Evolutionary conservation across 2,888 invertebrate species (phyloP).

Genomic region (Eupithecia insigniata): DNA sequence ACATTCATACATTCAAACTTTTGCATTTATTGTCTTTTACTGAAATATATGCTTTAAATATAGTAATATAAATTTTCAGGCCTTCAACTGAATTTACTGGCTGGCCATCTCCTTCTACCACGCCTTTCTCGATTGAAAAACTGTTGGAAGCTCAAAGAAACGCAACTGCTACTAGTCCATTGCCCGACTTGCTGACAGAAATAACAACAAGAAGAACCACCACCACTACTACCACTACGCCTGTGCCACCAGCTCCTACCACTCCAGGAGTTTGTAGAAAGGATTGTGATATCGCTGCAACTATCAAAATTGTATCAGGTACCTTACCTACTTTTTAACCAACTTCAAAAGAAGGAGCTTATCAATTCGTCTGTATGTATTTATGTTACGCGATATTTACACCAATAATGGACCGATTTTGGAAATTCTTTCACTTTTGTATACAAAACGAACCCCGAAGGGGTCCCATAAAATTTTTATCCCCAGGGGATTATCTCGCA

Average conservation of each 20-base stretch:
- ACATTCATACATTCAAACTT: too few relatives aligned
- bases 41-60: neutral
- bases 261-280: slow-evolving; percentile 91
- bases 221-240: slow-evolving; percentile 87
- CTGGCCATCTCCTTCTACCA: slow-evolving; percentile 95
- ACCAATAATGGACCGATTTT: too few relatives aligned
- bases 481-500: too few relatives aligned
- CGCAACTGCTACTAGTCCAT: slow-evolving; percentile 85
- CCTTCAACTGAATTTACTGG: slow-evolving; percentile 95
- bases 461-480: too few relatives aligned
- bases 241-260: slow-evolving; percentile 88
- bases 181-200: slow-evolving; percentile 71
- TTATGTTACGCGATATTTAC: too few relatives aligned
- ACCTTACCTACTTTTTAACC: neutral
- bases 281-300: slow-evolving; percentile 94
- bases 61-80: slow-evolving; percentile 68
- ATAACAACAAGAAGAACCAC: slow-evolving; percentile 81
- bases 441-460: too few relatives aligned
- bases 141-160: slow-evolving; percentile 87
- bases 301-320: slow-evolving; percentile 92
- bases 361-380: too few relatives aligned
- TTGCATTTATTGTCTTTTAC: too few relatives aligned
- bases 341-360: too few relatives aligned
- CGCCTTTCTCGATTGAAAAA: slow-evolving; percentile 93
- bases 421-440: too few relatives aligned